Percentiles rank a stretch among this genome's conserved stretches.
phyloP scores from a whole-genome alignment of 2,113 vertebrate genomes.

The Lepus americanus region DNA sequence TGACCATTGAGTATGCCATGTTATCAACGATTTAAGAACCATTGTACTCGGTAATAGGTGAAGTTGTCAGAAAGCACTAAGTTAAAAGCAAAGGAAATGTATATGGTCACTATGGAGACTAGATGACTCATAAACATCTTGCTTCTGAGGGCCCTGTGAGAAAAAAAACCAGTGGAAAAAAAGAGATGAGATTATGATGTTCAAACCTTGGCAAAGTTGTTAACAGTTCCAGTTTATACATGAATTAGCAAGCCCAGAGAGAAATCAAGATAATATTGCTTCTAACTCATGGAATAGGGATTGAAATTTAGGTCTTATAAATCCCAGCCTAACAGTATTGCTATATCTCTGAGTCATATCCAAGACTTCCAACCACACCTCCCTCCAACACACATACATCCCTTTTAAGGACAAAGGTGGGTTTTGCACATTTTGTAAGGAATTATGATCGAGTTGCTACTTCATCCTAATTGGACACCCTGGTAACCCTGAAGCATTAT shows the following conservation, averaged over 20 bases:
- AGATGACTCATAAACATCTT: neutral
- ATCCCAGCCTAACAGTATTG: neutral
- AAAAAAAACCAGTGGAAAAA: slow-evolving; percentile 3
- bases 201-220: slow-evolving; percentile 1
- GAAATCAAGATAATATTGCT: neutral
- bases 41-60: neutral
- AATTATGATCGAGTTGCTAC: neutral
- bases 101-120: neutral
- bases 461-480: neutral
- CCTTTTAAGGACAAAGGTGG: neutral
- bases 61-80: slow-evolving; percentile 26
- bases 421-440: slow-evolving; percentile 10
- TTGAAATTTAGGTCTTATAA: slow-evolving; percentile 4
- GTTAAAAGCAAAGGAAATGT: neutral
- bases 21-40: slow-evolving; percentile 2
- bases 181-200: neutral
- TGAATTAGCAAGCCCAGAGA: neutral
- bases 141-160: neutral
- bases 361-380: neutral
- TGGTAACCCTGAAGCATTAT: neutral
- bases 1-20: neutral
- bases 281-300: neutral
- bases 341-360: neutral
- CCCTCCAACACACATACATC: neutral
- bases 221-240: neutral